Conservation (phyloP, 2,113 vertebrate species). For the Sturnira hondurensis region DNA sequence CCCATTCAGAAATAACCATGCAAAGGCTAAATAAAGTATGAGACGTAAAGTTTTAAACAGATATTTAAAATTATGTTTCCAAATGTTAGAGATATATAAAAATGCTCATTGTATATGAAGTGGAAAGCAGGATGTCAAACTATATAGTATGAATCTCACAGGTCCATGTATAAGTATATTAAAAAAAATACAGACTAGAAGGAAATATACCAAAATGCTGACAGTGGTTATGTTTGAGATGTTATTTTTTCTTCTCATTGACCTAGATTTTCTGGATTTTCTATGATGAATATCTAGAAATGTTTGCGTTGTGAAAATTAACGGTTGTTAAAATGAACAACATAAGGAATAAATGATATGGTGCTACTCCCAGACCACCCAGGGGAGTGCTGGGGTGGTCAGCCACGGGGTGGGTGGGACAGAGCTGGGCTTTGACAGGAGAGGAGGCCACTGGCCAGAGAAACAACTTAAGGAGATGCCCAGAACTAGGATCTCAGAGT, state of each 20-base stretch:
- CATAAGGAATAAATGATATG: neutral
- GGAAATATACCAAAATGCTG: neutral
- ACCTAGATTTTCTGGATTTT: neutral
- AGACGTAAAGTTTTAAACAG: neutral
- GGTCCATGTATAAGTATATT: neutral
- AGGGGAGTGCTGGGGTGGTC: neutral
- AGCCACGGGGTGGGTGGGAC: neutral
- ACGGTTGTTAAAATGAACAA: neutral
- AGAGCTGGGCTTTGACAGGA: neutral
- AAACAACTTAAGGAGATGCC: neutral
- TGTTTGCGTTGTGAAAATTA: neutral
- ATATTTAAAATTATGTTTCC: conserved; percentile 18
- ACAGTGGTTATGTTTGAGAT: neutral
- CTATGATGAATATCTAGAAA: neutral
- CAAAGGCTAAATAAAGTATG: neutral
- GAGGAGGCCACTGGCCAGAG: neutral
- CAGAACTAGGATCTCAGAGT: neutral
- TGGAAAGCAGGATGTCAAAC: neutral
- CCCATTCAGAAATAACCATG: conserved; percentile 17
- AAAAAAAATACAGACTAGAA: neutral
- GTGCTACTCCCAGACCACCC: neutral
- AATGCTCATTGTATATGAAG: neutral
- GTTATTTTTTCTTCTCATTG: neutral
- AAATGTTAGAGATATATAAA: neutral
- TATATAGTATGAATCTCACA: neutral